Conservation (phyloP, 2,797 vertebrate genomes). For the Anolis apletophallus region DNA sequence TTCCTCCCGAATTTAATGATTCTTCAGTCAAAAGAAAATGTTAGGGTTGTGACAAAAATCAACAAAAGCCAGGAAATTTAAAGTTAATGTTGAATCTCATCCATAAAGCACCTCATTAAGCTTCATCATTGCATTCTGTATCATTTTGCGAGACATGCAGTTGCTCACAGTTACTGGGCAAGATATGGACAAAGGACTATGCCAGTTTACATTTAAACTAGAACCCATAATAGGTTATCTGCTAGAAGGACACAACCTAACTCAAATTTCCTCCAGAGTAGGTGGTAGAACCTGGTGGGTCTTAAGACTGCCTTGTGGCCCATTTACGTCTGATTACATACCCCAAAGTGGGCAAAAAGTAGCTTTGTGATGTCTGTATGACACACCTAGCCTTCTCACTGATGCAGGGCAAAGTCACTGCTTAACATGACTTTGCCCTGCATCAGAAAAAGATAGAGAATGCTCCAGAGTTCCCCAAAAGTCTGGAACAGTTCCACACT, state of each 20-base stretch:
- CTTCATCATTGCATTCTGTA: conserved; percentile 35
- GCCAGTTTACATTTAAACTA: conserved; percentile 34
- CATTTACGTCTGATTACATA: too few species aligned
- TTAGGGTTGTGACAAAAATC: conserved; percentile 65
- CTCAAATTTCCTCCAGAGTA: neutral
- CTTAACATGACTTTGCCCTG: too few species aligned
- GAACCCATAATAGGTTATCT: neutral
- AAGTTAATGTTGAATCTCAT: conserved; percentile 66
- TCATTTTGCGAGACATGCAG: conserved; percentile 54
- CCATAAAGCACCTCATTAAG: conserved; percentile 71
- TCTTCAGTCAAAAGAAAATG: conserved; percentile 62
- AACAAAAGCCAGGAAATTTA: conserved; percentile 69
- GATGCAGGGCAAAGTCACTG: too few species aligned
- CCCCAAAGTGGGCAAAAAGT: too few species aligned
- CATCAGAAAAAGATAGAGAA: too few species aligned
- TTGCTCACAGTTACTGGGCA: conserved; percentile 50
- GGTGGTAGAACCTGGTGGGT: neutral
- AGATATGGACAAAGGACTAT: conserved; percentile 36
- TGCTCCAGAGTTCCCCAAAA: too few species aligned
- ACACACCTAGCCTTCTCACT: too few species aligned
- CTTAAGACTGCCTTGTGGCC: neutral
- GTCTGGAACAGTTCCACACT: too few species aligned
- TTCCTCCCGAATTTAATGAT: conserved; percentile 52
- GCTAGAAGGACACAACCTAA: neutral
- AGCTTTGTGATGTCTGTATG: too few species aligned